Conservation (phyloP, 2,888 invertebrate species). For the Epistrophella euchroma region DNA sequence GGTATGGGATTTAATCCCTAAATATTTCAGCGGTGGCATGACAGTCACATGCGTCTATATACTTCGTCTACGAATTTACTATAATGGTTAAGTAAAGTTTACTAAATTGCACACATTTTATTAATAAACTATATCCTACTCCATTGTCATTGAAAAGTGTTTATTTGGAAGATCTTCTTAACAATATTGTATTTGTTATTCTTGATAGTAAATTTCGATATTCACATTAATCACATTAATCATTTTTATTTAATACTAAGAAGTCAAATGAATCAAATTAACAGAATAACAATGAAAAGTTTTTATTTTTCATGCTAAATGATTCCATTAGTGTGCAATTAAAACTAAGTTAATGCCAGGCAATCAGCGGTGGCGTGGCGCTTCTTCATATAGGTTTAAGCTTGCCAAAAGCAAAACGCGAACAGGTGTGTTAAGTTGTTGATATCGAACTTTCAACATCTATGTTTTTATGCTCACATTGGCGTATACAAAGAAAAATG, state of each 20-base stretch:
- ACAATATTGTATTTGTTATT: too few species aligned
- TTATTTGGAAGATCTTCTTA: too few species aligned
- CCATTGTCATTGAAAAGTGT: too few species aligned
- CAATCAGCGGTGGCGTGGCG: slow-evolving; percentile 20
- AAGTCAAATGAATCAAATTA: slow-evolving; percentile 15
- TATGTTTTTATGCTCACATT: slow-evolving; percentile 37
- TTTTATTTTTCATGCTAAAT: slow-evolving; percentile 84
- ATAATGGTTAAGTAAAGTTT: too few species aligned
- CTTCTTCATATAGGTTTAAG: background rate
- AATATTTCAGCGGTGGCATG: too few species aligned
- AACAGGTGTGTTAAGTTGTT: slow-evolving; percentile 58
- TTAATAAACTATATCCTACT: too few species aligned
- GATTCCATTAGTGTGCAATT: slow-evolving; percentile 51
- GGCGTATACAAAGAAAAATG: background rate
- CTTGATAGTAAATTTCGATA: too few species aligned
- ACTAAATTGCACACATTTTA: too few species aligned
- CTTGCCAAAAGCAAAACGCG: slow-evolving; percentile 26
- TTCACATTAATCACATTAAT: background rate
- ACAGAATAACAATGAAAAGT: slow-evolving; percentile 3
- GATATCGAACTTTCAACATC: slow-evolving; percentile 52
- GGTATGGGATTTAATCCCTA: too few species aligned
- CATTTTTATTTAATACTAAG: background rate
- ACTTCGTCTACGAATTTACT: too few species aligned
- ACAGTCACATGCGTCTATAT: too few species aligned
- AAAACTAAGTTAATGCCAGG: slow-evolving; percentile 37